These are phyloP conservation scores for Turdus rufiventris DNA, from an alignment of 2,113 vertebrate genomes.

Conservation along the genomic window DNA sequence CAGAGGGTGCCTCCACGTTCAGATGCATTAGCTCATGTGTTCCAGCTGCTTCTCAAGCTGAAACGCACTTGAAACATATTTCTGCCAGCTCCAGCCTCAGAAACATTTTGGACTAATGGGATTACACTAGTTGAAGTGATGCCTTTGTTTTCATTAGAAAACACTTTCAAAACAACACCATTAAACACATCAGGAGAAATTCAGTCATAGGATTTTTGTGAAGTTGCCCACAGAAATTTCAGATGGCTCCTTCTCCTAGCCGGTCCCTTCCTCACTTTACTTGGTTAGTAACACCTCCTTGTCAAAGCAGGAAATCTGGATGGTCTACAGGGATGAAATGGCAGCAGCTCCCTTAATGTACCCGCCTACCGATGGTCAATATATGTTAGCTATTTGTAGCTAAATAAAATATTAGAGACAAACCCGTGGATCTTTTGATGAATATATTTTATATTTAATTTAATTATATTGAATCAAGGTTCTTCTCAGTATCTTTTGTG, in stretches of 20 bases:
- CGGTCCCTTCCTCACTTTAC: not conserved
- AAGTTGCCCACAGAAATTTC: not conserved
- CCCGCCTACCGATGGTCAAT: not conserved
- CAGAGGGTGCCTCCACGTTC: not conserved
- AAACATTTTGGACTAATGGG: not conserved
- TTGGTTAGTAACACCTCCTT: not conserved
- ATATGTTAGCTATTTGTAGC: not conserved
- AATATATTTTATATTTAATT: not conserved
- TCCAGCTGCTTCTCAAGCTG: not conserved
- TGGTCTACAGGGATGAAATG: not conserved
- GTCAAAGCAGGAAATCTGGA: not conserved
- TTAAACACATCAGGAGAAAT: not conserved
- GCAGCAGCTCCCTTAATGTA: accelerated
- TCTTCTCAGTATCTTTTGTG: not conserved
- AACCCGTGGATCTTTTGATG: not conserved
- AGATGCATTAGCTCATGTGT: not conserved
- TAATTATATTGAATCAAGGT: not conserved
- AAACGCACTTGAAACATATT: not conserved
- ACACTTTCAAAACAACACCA: not conserved
- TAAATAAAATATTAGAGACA: not conserved
- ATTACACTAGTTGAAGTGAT: not conserved
- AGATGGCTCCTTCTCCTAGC: not conserved
- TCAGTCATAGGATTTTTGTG: not conserved
- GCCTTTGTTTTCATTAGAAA: not conserved
- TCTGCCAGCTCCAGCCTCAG: not conserved